Evolutionary conservation across 2,888 invertebrate genomes (phyloP), one percentile per base, ranked within the genome.

Genomic region (Yponomeuta sedellus): DNA sequence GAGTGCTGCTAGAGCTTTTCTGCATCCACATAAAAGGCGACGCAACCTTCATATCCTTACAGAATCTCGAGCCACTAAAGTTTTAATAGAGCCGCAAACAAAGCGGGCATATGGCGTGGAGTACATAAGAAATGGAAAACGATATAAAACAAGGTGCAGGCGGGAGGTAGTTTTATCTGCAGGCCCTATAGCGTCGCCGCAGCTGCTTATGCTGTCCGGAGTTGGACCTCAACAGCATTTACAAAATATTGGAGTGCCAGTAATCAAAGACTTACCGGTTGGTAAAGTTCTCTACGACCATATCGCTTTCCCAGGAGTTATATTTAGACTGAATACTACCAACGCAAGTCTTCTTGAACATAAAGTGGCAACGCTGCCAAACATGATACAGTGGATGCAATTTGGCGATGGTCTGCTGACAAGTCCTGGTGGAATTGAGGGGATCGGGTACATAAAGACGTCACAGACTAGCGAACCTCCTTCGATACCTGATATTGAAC

Each of bases 141-240:
- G 81, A 61, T 81, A 84, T 64, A 86, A 81, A 16, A 94, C 93
- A 0, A 87, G 87, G n/a, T 95, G 95, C 6, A 92, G 92, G 59
- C 95, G 95, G 75, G 97, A 97, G 86, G 93, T 98, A 0, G 95
- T 98, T 68, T 76, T 98, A 22, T 94, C 96, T 11, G 97, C 96
- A 0, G 98, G 98, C 0, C 93, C 97, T 1, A 94, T 98, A 69
- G 96, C 96, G 74, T 96, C 97, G 0, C 97, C 98, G 0, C 98
- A 98, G 80, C 79, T 98, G 19, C 92, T 98, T n/a, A 96, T 98
- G 96, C 83, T 98, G 1, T 97, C 97, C 6, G 97, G 97, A 12
- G 79, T 94, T 16, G 94, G 94, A 0, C 93, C 93, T 0, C 80
- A 82, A 68, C 84, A 93, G 68, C 92, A 94, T 74, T 83, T 95